Base-by-base conservation (phyloP, 1,140 invertebrate species). In the Tyrophagus putrescentiae region DNA sequence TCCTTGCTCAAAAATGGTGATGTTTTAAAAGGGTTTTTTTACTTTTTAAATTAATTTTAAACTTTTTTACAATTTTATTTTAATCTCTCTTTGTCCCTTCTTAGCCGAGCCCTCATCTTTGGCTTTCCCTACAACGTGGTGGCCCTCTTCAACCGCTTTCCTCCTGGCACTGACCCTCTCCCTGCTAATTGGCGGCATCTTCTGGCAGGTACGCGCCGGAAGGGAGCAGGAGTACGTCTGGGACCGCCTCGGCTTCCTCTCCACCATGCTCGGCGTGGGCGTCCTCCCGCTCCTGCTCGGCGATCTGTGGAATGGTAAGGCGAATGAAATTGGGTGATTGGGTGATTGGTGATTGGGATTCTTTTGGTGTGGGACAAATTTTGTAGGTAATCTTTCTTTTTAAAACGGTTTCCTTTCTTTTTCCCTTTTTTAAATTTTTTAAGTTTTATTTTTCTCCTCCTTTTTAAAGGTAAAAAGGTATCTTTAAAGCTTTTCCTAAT, bases 121-220 rank as follows among this genome's bases (percentile, higher is more conserved):
- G 87, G 83, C 39, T 88, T 91, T 71, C 87, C 87, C n/a, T 83
- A 81, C 66, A 86, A 85, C 11, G 70, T 91, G 48, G 80, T 87
- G 1, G 80, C 79, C 61, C 82, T 87, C 73, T 75, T 90, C 4
- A 79, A 79, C 34, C 79, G 84, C 62, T n/a, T 75, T 91, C 0
- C 75, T 90, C 1, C 74, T 87, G 1, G 82, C 87, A 0, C 84
- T 82, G 0, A 76, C 83, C 57, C 75, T 92, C 63, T 91, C 87
- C 0, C 75, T 92, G 4, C 75, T 85, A 48, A 80, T 85, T n/a
- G 89, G 89, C 32, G 82, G 82, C 61, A 81, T 92, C 54, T 94
- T 86, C 70, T 91, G 86, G 86, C 85, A 91, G 66, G 77, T 91
- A 1, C 82, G 85, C 4, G 71, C 45, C 16, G 66, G 64, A 7